Percentiles rank a stretch among this genome's conserved stretches.
These are phyloP conservation scores for Dolichoris vasculosae DNA, from an alignment of 1,140 invertebrate species.

Conservation along the genomic window DNA sequence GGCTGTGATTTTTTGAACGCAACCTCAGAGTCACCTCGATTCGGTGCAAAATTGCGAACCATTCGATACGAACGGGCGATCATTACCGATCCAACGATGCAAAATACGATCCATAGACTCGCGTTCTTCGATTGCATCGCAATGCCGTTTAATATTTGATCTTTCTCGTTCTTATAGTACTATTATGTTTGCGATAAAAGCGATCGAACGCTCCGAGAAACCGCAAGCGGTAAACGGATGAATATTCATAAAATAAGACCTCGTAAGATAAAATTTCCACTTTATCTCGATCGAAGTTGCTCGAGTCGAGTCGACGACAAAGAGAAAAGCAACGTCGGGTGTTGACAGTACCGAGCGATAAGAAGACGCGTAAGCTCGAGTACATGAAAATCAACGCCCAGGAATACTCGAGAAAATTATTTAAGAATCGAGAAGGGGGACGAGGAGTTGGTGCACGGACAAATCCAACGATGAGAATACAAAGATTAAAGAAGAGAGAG, in stretches of 20 bases:
- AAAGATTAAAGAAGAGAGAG: conserved; percentile 51
- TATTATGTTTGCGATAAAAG: not conserved
- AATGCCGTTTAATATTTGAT: too few relatives aligned
- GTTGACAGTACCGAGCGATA: conserved; percentile 61
- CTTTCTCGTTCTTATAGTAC: too few relatives aligned
- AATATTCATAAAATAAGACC: not conserved
- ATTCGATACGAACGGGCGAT: not conserved
- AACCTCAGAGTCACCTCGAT: too few relatives aligned
- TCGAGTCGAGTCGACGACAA: not conserved
- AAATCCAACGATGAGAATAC: conserved; percentile 49
- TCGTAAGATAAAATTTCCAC: not conserved
- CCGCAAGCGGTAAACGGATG: not conserved
- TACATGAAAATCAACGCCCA: conserved; percentile 62
- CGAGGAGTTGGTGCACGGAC: not conserved
- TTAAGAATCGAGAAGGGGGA: conserved; percentile 32
- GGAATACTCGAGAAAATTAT: conserved; percentile 38
- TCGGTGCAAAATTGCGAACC: not conserved
- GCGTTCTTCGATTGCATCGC: too few relatives aligned
- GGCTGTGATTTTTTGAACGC: not conserved
- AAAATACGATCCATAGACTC: too few relatives aligned
- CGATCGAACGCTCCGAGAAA: not conserved
- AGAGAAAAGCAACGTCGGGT: not conserved
- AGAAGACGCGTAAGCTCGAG: conserved; percentile 54
- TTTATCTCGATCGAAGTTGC: not conserved
- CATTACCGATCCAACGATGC: too few relatives aligned